phyloP scores from a whole-genome alignment of 2,888 invertebrate genomes.

The Homarus gammarus region DNA sequence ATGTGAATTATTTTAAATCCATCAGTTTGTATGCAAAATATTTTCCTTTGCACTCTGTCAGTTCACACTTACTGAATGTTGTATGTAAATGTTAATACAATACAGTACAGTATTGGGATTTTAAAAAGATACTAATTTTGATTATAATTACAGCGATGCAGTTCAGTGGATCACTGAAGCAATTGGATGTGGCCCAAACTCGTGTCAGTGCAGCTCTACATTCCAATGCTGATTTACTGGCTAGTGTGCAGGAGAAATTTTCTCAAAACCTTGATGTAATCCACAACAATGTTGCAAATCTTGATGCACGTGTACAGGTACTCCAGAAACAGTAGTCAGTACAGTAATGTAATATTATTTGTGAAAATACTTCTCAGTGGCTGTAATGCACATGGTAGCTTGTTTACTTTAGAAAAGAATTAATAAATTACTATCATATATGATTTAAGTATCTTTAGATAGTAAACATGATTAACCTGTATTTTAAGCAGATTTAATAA shows the following conservation, averaged over 20 bases:
- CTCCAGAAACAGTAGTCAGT: slow-evolving; percentile 81
- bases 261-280: slow-evolving; percentile 88
- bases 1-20: not conserved
- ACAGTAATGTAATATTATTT: not conserved
- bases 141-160: slow-evolving; percentile 86
- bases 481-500: too few relatives aligned
- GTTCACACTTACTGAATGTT: not conserved
- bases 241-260: slow-evolving; percentile 90
- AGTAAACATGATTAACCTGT: too few relatives aligned
- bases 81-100: not conserved
- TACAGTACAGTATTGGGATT: not conserved
- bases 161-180: slow-evolving; percentile 90
- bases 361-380: not conserved
- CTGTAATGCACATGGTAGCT: not conserved
- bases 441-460: too few relatives aligned
- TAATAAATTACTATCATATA: too few relatives aligned
- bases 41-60: not conserved
- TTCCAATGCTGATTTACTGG: slow-evolving; percentile 88
- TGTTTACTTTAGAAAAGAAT: not conserved
- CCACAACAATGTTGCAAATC: slow-evolving; percentile 86
- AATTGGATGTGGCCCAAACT: slow-evolving; percentile 88
- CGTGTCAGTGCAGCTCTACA: slow-evolving; percentile 86
- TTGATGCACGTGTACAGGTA: slow-evolving; percentile 85
- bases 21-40: not conserved
- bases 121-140: not conserved